Percentiles rank a stretch among this genome's conserved stretches.
These are phyloP conservation scores for Pteropus alecto DNA, from an alignment of 2,113 vertebrate genomes.

Conservation along the genomic window DNA sequence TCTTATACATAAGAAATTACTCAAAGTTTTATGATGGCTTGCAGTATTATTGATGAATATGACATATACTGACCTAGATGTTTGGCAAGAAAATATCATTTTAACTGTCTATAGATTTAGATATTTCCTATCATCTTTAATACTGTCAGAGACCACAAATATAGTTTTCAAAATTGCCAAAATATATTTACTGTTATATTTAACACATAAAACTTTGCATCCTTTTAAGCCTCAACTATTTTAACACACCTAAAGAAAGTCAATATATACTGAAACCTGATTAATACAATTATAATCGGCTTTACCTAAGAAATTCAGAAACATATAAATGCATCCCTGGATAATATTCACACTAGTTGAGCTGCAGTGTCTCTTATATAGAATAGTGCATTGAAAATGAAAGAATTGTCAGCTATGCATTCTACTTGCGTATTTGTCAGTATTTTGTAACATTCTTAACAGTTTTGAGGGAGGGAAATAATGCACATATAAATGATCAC, in stretches of 20 bases:
- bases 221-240: background rate
- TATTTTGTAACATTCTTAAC: background rate
- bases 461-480: background rate
- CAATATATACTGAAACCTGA: background rate
- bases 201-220: background rate
- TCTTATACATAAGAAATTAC: slow-evolving; percentile 38
- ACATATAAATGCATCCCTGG: background rate
- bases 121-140: slow-evolving; percentile 52
- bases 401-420: background rate
- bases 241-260: background rate
- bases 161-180: slow-evolving; percentile 47
- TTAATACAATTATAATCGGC: background rate
- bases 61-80: slow-evolving; percentile 68
- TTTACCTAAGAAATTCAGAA: background rate
- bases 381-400: background rate
- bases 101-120: slow-evolving; percentile 61
- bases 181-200: slow-evolving; percentile 22
- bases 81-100: slow-evolving; percentile 71
- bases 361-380: background rate
- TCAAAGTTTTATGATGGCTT: slow-evolving; percentile 59
- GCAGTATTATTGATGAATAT: slow-evolving; percentile 66
- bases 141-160: slow-evolving; percentile 68
- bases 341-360: background rate
- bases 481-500: background rate
- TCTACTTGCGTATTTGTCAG: background rate